A percentile compares a stretch with the other conserved stretches of the same genome.
Evolutionary conservation across 1,140 invertebrate species (phyloP).

Genomic region (Drosophila punjabiensis): DNA sequence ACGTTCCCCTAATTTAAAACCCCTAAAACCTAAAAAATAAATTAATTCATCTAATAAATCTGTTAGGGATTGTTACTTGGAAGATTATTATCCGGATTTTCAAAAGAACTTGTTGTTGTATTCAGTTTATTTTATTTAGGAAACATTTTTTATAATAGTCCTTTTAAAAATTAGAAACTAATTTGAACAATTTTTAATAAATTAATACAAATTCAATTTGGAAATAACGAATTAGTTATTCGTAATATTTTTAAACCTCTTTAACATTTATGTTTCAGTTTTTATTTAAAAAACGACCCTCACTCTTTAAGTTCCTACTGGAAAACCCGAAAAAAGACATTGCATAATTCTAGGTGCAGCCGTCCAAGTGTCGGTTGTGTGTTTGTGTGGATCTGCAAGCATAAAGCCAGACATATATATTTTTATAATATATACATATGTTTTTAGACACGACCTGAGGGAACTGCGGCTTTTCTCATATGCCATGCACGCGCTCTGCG

Average conservation of each 20-base stretch:
- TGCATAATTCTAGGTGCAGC: conserved; percentile 56
- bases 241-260: no score
- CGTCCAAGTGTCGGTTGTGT: conserved; percentile 2
- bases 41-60: background rate
- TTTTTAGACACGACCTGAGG: conserved; percentile 10
- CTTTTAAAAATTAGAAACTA: background rate
- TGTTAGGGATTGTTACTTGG: background rate
- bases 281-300: background rate
- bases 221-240: background rate
- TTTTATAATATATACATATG: background rate
- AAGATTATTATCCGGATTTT: background rate
- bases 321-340: conserved; percentile 21
- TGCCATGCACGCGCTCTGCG: conserved; percentile 28
- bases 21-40: background rate
- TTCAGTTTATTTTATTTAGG: no score
- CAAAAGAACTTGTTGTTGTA: no score
- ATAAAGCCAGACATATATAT: background rate
- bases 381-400: conserved; percentile 1
- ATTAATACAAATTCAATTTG: background rate
- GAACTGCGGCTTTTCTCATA: conserved; percentile 21
- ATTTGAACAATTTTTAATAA: background rate
- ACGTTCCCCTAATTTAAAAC: no score
- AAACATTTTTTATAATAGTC: no score
- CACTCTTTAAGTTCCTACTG: conserved; percentile 9
- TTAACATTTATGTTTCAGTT: no score